Conservation (phyloP, 2,113 vertebrate species). For the Pao palembangensis region DNA sequence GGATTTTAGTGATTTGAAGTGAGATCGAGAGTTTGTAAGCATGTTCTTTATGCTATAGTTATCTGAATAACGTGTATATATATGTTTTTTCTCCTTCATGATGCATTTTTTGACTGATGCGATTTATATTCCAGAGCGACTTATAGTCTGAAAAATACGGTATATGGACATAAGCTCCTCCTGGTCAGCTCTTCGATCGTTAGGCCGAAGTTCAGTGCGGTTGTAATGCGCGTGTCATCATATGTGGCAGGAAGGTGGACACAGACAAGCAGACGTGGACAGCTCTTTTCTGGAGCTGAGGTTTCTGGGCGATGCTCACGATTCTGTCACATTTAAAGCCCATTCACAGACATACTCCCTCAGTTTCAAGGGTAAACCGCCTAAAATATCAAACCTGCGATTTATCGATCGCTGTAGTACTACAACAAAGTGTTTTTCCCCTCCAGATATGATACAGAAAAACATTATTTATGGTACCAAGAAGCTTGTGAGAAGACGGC, state of each 20-base stretch:
- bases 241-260: slow-evolving; percentile 41
- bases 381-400: not conserved
- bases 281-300: slow-evolving; percentile 64
- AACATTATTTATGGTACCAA: slow-evolving; percentile 52
- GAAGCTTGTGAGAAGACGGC: slow-evolving; percentile 54
- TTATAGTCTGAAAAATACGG: too few species aligned
- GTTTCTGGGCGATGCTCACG: slow-evolving; percentile 50
- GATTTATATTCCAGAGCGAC: too few species aligned
- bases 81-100: too few species aligned
- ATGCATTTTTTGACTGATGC: too few species aligned
- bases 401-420: too few species aligned
- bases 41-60: too few species aligned
- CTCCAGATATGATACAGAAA: slow-evolving; percentile 66
- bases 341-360: slow-evolving; percentile 63
- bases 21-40: too few species aligned
- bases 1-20: too few species aligned
- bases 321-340: slow-evolving; percentile 58
- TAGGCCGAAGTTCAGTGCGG: too few species aligned
- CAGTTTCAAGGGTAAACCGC: slow-evolving; percentile 62
- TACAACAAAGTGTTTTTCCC: not conserved
- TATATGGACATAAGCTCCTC: too few species aligned
- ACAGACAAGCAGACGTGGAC: slow-evolving; percentile 32
- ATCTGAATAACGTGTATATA: too few species aligned
- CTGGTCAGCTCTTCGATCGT: too few species aligned
- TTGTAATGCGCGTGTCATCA: fast-evolving